Base-by-base conservation (phyloP, 2,797 vertebrate species). In the Ficedula albicollis region DNA sequence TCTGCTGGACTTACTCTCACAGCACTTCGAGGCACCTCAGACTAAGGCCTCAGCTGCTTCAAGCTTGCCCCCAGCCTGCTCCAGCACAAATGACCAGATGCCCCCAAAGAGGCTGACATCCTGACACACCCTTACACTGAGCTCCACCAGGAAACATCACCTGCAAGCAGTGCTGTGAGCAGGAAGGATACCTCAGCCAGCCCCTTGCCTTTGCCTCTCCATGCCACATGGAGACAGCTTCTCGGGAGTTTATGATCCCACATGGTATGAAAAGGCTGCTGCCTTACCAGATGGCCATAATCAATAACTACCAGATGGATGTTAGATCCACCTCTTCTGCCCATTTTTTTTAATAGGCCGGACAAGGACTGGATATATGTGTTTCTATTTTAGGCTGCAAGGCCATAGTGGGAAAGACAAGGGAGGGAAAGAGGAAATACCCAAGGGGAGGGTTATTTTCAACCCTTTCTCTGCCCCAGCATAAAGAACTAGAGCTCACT, bases 301-400 rank as follows among this genome's bases (percentile, higher is more conserved):
- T 98, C 97, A 98, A 97, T 98, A 98, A 89, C 67, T 87, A 95
- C 97, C 98, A 98, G 96, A 97, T 97, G 97, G 97, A 92, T 68
- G 64, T 83, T 95, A 92, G 81, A 95, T 78, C 96, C 76, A 87
- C 34, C 25, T 84, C 89, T 94, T 91, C 94, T 84, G 86, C 64
- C 70, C 52, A 73, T 89, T 93, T 84, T 84, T 94, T 95, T 87
- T 92, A 90, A 92, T 39, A 96, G 93, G 48, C 48, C 0, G 5
- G 83, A 89, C 78, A 92, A 96, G 78, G 77, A 85, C 52, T 81
- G 70, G 70, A 63, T 86, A 80, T 73, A 75, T 56, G 62, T 78
- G 55, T 80, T 95, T 95, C 85, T 90, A 60, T 84, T 91, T 96
- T 86, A 79, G 92, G 90, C 68, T 95, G 52, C 46, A 55, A 74